These are phyloP conservation scores for Erebia palarica DNA, from an alignment of 2,888 invertebrate species.

Conservation along the genomic window DNA sequence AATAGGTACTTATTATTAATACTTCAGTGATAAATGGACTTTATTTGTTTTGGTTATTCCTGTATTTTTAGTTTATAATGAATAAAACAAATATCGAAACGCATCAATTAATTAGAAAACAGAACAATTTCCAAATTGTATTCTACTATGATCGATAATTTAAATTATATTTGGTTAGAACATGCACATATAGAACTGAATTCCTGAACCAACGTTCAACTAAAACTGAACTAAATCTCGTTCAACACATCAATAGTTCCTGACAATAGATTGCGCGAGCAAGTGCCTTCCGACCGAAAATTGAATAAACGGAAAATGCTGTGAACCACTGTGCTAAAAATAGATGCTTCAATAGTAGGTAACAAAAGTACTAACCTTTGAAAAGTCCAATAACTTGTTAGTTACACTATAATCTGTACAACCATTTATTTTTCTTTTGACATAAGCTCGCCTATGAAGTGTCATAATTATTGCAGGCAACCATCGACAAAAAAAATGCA, in stretches of 20 bases:
- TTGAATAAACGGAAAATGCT: conserved; percentile 26
- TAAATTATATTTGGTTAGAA: conserved; percentile 4
- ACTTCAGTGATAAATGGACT: too few species aligned
- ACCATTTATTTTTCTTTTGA: too few species aligned
- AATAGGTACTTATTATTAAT: too few species aligned
- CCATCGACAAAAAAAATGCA: too few species aligned
- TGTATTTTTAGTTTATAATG: neutral
- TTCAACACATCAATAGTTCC: conserved; percentile 36
- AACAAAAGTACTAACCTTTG: neutral
- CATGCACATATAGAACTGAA: conserved; percentile 19
- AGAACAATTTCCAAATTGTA: neutral
- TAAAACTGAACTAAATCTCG: conserved; percentile 39
- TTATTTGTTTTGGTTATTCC: too few species aligned
- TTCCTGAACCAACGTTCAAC: conserved; percentile 19
- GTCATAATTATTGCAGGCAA: too few species aligned
- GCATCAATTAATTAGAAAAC: neutral
- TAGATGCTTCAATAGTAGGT: conserved; percentile 6
- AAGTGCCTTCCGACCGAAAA: conserved; percentile 38
- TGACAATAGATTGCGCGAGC: conserved; percentile 35
- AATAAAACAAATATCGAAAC: too few species aligned
- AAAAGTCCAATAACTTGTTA: neutral
- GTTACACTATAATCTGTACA: too few species aligned
- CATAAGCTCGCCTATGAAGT: too few species aligned
- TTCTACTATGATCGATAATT: neutral
- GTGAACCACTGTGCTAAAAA: conserved; percentile 18